These are phyloP conservation scores for Acromyrmex charruanus DNA, from an alignment of 1,140 invertebrate genomes.

Conservation along the genomic window DNA sequence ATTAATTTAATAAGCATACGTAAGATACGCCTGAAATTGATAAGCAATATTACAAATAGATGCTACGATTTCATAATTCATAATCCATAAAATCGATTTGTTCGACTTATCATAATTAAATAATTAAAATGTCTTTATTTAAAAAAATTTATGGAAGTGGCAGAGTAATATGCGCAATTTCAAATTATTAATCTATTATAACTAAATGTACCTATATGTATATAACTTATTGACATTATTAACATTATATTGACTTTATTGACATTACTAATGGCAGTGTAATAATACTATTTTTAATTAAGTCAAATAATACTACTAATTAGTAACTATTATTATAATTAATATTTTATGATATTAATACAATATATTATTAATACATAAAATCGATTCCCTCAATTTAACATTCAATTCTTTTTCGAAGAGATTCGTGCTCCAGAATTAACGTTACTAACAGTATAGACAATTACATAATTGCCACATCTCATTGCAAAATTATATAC, in stretches of 20 bases:
- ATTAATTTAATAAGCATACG: background rate
- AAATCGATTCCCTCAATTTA: background rate
- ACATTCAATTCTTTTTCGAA: background rate
- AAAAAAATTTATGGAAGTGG: background rate
- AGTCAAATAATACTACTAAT: constrained; percentile 10
- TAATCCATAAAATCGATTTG: background rate
- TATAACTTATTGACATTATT: background rate
- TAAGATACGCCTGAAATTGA: constrained; percentile 3
- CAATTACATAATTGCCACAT: constrained; percentile 30
- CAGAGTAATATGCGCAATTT: background rate
- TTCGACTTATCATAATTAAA: background rate
- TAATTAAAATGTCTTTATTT: background rate
- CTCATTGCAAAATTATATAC: background rate
- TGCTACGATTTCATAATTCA: background rate
- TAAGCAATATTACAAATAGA: background rate
- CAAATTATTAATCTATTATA: background rate
- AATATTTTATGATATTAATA: background rate
- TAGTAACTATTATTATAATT: background rate
- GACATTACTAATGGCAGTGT: background rate
- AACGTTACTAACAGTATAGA: background rate
- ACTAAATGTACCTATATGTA: background rate
- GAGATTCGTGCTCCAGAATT: background rate
- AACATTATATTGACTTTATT: background rate
- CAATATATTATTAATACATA: background rate
- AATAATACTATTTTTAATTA: background rate